These are phyloP conservation scores for Brachyptera risi DNA, from an alignment of 2,888 invertebrate genomes.

Conservation along the genomic window DNA sequence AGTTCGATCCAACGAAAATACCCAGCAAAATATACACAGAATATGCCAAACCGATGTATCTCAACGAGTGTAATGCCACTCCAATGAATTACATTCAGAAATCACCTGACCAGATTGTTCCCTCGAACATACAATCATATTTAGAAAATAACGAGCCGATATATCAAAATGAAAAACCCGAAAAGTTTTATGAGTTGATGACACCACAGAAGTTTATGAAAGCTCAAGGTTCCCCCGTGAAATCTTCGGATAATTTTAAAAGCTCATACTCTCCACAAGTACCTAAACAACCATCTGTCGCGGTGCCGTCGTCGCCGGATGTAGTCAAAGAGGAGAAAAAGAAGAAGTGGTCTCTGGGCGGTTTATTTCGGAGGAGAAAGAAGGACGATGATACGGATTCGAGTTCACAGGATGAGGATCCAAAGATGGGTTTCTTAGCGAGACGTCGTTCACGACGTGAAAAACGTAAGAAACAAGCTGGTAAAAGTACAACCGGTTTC, in stretches of 20 bases:
- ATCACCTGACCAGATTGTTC: not conserved
- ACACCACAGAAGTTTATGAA: constrained; percentile 12
- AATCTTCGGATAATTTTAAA: not conserved
- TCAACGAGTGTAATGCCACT: not conserved
- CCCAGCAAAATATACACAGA: not conserved
- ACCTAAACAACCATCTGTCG: not conserved
- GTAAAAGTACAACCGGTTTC: constrained; percentile 51
- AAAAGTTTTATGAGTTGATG: constrained; percentile 5
- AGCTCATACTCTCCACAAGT: not conserved
- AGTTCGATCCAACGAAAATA: not conserved
- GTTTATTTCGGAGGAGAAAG: constrained; percentile 65
- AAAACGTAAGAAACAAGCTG: constrained; percentile 53
- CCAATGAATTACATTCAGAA: not conserved
- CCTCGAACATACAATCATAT: not conserved
- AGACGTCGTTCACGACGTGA: constrained; percentile 41
- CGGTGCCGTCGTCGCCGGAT: not conserved
- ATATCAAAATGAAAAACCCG: constrained; percentile 2
- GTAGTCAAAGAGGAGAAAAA: constrained; percentile 53
- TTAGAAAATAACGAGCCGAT: not conserved
- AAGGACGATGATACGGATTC: constrained; percentile 63
- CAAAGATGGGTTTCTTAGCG: constrained; percentile 43
- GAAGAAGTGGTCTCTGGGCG: constrained; percentile 77
- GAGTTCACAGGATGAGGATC: constrained; percentile 50
- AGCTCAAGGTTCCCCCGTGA: not conserved
- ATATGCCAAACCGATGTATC: not conserved